phyloP scores from a whole-genome alignment of 2,797 vertebrate species.

The Forpus xanthops region DNA sequence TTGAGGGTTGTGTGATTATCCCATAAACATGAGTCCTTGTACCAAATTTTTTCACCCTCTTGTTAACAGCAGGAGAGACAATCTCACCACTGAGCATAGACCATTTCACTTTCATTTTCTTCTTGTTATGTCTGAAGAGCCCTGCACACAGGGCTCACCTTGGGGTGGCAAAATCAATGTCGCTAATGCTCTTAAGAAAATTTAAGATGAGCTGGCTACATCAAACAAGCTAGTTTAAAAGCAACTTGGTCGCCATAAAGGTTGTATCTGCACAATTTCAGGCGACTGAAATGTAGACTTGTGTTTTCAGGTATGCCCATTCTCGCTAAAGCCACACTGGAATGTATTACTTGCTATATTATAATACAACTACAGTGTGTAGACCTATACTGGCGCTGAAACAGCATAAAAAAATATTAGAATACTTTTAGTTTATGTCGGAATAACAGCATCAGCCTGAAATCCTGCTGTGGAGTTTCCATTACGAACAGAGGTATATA shows the following conservation, averaged over 20 bases:
- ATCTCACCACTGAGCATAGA: background rate
- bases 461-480: background rate
- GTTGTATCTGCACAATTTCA: background rate
- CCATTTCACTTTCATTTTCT: background rate
- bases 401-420: background rate
- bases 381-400: background rate
- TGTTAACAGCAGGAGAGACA: background rate
- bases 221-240: background rate
- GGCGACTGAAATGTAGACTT: background rate
- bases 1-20: background rate
- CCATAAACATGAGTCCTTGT: background rate
- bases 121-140: background rate
- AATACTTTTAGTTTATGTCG: background rate
- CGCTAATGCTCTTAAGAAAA: background rate
- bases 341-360: background rate
- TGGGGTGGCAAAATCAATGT: background rate
- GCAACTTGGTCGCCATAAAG: background rate
- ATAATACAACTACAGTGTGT: background rate
- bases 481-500: background rate
- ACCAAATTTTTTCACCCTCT: background rate
- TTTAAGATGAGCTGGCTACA: background rate
- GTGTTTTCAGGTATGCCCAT: background rate
- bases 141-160: background rate
- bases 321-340: background rate
- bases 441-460: background rate